Evolutionary conservation across 2,113 vertebrate genomes (phyloP).

Genomic region (Propithecus coquereli): DNA sequence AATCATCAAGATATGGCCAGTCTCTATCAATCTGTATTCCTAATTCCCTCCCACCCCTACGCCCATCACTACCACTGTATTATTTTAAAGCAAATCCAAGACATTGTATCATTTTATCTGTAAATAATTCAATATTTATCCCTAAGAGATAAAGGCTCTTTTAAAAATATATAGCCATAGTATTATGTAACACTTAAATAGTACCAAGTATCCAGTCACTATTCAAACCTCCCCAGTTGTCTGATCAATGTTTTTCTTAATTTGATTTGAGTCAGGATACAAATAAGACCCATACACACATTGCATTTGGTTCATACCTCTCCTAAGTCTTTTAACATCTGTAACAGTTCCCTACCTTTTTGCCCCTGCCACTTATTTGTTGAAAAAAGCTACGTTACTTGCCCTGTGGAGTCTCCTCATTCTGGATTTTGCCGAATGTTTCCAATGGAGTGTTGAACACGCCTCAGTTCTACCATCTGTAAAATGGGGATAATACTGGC

Average conservation of each 20-base stretch:
- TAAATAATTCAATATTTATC: neutral
- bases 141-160: neutral
- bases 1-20: neutral
- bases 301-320: neutral
- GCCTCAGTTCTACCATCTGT: neutral
- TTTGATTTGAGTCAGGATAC: neutral
- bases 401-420: neutral
- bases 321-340: neutral
- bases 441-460: neutral
- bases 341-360: neutral
- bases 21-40: neutral
- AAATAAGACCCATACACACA: neutral
- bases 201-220: neutral
- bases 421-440: neutral
- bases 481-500: neutral
- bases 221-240: neutral
- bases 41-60: accelerated
- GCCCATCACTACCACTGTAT: neutral
- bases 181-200: neutral
- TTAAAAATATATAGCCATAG: neutral
- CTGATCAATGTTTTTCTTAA: neutral
- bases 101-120: neutral
- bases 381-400: neutral
- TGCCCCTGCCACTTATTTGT: neutral
- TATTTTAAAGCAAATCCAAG: neutral